phyloP scores from a whole-genome alignment of 2,888 invertebrate species.

The Drosophila ezoana region DNA sequence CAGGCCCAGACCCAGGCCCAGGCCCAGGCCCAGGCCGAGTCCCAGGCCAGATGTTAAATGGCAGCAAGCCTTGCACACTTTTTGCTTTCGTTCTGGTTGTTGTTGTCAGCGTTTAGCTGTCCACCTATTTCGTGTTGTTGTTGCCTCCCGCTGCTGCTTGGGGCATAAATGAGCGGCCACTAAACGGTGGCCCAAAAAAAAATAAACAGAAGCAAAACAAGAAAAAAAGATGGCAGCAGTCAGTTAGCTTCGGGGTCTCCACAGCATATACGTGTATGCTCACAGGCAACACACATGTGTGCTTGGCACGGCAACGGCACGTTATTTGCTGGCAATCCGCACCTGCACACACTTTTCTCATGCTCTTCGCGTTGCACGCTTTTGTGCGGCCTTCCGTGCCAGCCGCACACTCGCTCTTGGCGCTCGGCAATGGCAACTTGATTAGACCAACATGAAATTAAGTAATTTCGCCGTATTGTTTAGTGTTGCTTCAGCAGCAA shows the following conservation, averaged over 20 bases:
- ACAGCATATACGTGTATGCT: neutral
- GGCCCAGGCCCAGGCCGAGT: constrained; percentile 4
- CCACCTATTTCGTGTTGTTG: constrained; percentile 73
- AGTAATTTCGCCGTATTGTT: constrained; percentile 77
- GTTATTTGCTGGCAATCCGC: constrained; percentile 53
- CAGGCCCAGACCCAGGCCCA: constrained; percentile 1
- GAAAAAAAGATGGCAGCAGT: constrained; percentile 26
- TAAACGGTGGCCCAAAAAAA: constrained; percentile 58
- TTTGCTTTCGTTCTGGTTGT: constrained; percentile 33
- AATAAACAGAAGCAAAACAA: neutral
- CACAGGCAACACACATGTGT: constrained; percentile 29
- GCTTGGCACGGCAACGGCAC: constrained; percentile 57
- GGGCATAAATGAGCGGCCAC: constrained; percentile 69
- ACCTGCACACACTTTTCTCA: constrained; percentile 38
- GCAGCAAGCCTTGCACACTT: constrained; percentile 23
- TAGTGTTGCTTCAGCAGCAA: constrained; percentile 54
- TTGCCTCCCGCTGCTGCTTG: constrained; percentile 37
- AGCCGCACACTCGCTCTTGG: constrained; percentile 40
- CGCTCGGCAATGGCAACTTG: constrained; percentile 76
- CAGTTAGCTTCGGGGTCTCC: constrained; percentile 23
- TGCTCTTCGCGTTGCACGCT: constrained; percentile 46
- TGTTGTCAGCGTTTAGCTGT: constrained; percentile 62
- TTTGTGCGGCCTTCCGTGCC: constrained; percentile 68
- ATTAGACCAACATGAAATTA: constrained; percentile 81
- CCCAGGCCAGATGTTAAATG: constrained; percentile 48